Evolutionary conservation across 2,797 vertebrate species (phyloP).

Genomic region (Orientallactaga sibirica): DNA sequence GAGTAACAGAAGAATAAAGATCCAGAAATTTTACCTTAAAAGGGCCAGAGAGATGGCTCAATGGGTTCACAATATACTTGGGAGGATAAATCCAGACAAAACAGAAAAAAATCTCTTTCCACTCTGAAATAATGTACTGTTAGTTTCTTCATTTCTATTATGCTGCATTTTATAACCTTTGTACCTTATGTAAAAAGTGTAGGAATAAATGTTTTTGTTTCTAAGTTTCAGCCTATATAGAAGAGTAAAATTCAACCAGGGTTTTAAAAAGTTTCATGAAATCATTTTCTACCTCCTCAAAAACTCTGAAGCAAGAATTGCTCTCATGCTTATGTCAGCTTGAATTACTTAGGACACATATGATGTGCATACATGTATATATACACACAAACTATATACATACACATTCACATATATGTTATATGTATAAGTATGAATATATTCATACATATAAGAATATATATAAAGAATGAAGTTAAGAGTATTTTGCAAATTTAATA

Average conservation of each 20-base stretch:
- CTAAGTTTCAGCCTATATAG: neutral
- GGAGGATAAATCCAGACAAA: neutral
- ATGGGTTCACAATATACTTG: neutral
- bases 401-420: too few species aligned
- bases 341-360: neutral
- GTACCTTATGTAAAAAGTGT: slow-evolving; percentile 16
- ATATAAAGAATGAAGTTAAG: too few species aligned
- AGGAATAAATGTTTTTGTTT: neutral
- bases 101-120: neutral
- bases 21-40: slow-evolving; percentile 18
- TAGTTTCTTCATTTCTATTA: neutral
- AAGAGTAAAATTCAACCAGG: slow-evolving; percentile 9
- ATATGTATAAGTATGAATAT: too few species aligned
- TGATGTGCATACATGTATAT: neutral
- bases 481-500: too few species aligned
- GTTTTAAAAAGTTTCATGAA: slow-evolving; percentile 5
- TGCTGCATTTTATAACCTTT: neutral
- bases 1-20: neutral
- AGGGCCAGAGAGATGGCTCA: neutral
- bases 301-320: slow-evolving; percentile 9
- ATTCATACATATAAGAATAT: neutral
- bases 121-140: neutral
- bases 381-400: neutral
- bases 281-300: neutral
- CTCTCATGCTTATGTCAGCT: neutral